phyloP scores from a whole-genome alignment of 1,140 invertebrate species.

The Meloidogyne chitwoodi region DNA sequence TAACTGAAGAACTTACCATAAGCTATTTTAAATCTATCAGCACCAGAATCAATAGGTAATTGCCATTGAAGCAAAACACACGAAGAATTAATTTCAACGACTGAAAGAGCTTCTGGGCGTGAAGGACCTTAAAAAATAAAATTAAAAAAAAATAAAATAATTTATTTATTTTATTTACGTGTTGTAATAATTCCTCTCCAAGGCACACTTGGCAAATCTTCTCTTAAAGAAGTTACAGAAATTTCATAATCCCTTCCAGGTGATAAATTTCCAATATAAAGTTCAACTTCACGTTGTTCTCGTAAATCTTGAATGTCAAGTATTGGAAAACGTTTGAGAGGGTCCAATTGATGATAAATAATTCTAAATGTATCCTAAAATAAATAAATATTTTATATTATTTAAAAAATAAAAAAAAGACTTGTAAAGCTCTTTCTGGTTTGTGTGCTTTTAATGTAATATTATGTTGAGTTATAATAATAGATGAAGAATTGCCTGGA shows the following conservation, averaged over 20 bases:
- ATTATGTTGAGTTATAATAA: conserved; percentile 36
- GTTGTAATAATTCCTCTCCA: conserved; percentile 53
- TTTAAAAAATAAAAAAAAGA: conserved; percentile 39
- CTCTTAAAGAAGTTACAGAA: conserved; percentile 44
- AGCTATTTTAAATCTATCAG: conserved; percentile 47
- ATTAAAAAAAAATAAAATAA: conserved; percentile 3
- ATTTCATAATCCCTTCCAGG: conserved; percentile 54
- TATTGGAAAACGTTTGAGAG: conserved; percentile 52
- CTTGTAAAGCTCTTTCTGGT: conserved; percentile 44
- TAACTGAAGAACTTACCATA: no score
- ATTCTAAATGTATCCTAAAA: conserved; percentile 26
- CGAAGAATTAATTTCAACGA: conserved; percentile 39
- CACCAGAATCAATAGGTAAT: conserved; percentile 43
- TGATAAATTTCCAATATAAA: conserved; percentile 55
- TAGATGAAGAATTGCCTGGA: conserved; percentile 20
- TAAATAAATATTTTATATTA: neutral
- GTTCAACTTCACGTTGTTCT: conserved; percentile 54
- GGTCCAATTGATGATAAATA: conserved; percentile 50
- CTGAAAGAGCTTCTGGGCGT: conserved; percentile 35
- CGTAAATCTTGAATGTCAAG: conserved; percentile 53
- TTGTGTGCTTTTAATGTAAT: conserved; percentile 50
- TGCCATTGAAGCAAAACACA: conserved; percentile 43
- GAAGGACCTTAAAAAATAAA: conserved; percentile 39
- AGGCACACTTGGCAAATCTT: conserved; percentile 45
- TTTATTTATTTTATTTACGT: conserved; percentile 37